Percentiles rank a stretch among this genome's conserved stretches.
Conservation (phyloP, 2,113 vertebrate species). For the Mirza zaza region DNA sequence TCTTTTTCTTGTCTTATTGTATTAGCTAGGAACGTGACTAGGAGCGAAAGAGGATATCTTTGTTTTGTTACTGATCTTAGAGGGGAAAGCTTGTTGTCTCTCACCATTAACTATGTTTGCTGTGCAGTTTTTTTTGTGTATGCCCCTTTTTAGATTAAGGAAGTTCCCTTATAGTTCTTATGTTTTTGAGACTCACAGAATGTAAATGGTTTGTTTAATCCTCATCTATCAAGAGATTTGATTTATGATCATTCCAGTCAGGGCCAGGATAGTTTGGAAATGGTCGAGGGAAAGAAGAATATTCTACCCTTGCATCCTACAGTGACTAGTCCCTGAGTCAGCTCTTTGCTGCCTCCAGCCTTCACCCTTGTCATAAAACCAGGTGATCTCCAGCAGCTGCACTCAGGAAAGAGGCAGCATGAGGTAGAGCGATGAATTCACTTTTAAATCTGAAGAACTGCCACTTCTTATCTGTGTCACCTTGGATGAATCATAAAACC, state of each 20-base stretch:
- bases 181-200: background rate
- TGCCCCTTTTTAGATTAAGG: background rate
- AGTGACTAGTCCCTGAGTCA: background rate
- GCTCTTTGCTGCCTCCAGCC: background rate
- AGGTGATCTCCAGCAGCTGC: background rate
- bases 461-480: constrained; percentile 50
- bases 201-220: background rate
- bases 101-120: background rate
- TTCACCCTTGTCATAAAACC: background rate
- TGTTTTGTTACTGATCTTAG: background rate
- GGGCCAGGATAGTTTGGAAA: background rate
- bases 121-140: background rate
- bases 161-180: background rate
- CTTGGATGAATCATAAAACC: constrained; percentile 48
- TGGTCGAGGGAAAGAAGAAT: background rate
- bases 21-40: constrained; percentile 1
- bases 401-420: background rate
- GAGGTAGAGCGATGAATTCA: background rate
- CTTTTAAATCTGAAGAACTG: constrained; percentile 29
- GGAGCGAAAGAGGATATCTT: background rate
- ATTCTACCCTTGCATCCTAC: background rate
- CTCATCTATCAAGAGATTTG: background rate
- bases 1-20: constrained; percentile 64
- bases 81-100: background rate
- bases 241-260: background rate